These are phyloP conservation scores for Saccostrea glomerata DNA, from an alignment of 1,140 invertebrate species.

Conservation along the genomic window DNA sequence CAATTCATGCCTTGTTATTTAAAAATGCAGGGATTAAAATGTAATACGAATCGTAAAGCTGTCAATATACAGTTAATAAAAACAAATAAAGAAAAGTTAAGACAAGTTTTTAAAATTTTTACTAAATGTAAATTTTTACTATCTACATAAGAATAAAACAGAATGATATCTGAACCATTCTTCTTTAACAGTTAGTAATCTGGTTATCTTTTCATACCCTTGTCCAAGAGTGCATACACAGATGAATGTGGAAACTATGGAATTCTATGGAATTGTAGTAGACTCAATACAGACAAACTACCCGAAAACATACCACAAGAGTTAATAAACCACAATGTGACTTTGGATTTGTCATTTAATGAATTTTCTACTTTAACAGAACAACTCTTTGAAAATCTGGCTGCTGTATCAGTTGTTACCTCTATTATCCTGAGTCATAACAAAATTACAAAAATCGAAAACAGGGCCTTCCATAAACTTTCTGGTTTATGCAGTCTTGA, in stretches of 20 bases:
- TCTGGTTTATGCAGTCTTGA: background rate
- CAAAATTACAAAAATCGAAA: background rate
- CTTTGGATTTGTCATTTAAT: background rate
- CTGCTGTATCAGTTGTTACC: background rate
- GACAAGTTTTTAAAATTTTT: no score
- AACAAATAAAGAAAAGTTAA: no score
- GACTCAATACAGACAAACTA: background rate
- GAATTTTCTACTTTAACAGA: background rate
- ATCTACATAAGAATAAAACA: no score
- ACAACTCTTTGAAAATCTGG: background rate
- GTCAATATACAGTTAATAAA: no score
- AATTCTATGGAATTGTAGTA: background rate
- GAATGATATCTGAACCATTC: background rate
- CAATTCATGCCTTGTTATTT: no score
- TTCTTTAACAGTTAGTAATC: background rate
- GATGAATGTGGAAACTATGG: background rate
- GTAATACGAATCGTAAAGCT: no score
- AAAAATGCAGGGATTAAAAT: no score
- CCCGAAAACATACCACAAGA: background rate
- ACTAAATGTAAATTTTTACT: no score
- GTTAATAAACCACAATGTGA: background rate
- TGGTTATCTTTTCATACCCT: background rate
- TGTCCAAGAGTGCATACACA: background rate
- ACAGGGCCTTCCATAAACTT: background rate
- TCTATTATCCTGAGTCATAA: background rate